These are phyloP conservation scores for Sebastes ruberrimus DNA, from an alignment of 2,797 vertebrate genomes.

Conservation along the genomic window DNA sequence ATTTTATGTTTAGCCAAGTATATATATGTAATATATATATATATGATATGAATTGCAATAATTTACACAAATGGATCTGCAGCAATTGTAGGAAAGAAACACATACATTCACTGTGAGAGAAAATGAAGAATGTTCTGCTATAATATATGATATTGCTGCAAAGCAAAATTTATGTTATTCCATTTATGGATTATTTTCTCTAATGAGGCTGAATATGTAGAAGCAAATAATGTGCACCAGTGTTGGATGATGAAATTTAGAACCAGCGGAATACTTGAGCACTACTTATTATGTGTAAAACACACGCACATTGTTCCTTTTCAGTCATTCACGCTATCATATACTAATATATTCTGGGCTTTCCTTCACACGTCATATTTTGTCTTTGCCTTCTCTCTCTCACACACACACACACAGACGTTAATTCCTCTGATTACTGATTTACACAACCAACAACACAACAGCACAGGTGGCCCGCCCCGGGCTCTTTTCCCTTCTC, in stretches of 20 bases:
- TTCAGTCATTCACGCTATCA: not conserved
- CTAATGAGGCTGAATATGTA: slow-evolving; percentile 34
- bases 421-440: slow-evolving; percentile 64
- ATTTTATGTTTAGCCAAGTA: not conserved
- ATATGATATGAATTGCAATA: not conserved
- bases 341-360: not conserved
- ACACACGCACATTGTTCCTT: not conserved
- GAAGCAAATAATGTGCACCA: slow-evolving; percentile 7
- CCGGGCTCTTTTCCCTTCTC: slow-evolving; percentile 33
- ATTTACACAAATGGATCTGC: not conserved
- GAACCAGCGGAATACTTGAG: not conserved
- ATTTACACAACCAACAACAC: slow-evolving; percentile 55
- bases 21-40: not conserved
- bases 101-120: not conserved
- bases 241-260: slow-evolving; percentile 13
- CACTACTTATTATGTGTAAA: not conserved
- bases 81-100: not conserved
- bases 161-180: slow-evolving; percentile 26
- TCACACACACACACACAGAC: slow-evolving; percentile 20
- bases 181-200: slow-evolving; percentile 12
- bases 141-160: slow-evolving; percentile 9
- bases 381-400: not conserved
- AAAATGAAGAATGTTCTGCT: not conserved
- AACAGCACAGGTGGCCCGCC: slow-evolving; percentile 64
- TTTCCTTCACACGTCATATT: not conserved